phyloP scores from a whole-genome alignment of 2,113 vertebrate genomes.

The Scomber colias region DNA sequence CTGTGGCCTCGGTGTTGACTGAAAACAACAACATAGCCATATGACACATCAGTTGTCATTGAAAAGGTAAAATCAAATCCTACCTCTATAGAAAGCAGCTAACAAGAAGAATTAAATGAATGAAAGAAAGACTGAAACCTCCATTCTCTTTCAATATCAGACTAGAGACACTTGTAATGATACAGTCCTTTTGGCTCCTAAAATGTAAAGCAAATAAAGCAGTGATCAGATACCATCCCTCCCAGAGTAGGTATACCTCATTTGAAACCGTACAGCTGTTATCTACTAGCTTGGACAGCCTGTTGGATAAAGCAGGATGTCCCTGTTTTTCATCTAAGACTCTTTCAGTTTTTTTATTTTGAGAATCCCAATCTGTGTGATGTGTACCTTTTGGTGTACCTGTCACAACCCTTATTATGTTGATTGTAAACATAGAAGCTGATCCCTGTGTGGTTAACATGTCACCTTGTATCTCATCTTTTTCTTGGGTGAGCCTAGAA shows the following conservation, averaged over 20 bases:
- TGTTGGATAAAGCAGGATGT: constrained; percentile 3
- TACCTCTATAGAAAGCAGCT: background rate
- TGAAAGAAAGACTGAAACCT: background rate
- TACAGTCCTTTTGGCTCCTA: constrained; percentile 9
- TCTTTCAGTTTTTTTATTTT: constrained; percentile 29
- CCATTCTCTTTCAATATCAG: background rate
- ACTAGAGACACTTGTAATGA: background rate
- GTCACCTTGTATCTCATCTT: constrained; percentile 8
- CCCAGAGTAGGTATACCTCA: background rate
- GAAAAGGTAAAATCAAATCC: constrained; percentile 17
- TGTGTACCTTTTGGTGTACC: background rate
- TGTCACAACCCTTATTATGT: background rate
- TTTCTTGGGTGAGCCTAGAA: background rate
- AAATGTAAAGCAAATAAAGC: constrained; percentile 23
- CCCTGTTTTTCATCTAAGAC: constrained; percentile 11
- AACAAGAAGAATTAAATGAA: background rate
- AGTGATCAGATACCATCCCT: constrained; percentile 11
- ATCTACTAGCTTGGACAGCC: constrained; percentile 23
- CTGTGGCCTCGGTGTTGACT: constrained; percentile 3
- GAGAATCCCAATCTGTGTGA: background rate
- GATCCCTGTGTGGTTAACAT: background rate
- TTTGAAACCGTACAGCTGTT: constrained; percentile 9
- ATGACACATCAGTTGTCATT: background rate
- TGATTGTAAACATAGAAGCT: constrained; percentile 20
- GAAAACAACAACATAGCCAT: background rate